Base-by-base conservation (phyloP, 35 echinoderm and acorn worm genomes). In the Apostichopus californicus region DNA sequence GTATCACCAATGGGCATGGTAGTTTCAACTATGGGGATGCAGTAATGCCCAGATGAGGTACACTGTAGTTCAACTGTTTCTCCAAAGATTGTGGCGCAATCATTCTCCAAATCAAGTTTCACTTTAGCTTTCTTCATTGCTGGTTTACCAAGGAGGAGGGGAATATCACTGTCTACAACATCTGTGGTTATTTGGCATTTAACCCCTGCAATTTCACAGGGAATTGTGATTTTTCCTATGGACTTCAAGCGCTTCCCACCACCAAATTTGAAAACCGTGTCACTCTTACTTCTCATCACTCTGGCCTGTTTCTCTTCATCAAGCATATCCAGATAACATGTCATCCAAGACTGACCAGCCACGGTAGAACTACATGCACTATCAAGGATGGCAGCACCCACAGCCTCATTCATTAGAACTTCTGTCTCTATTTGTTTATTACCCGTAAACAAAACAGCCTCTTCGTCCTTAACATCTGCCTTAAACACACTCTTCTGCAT, bases 261-360 rank as follows among this genome's bases (percentile, higher is more conserved):
- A 88, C 86, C 86, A 88, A 88, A 68, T 88, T 88, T 68, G 70
- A 88, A 68, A 54, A 81, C 78, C 52, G 78, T 81, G 78, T 81
- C 78, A 81, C 26, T 54, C 14, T 22, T 22, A 34, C 78, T 81
- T 54, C 78, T 81, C 13, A 46, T 34, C 1, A 81, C 78, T 14
- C 53, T 8, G 86, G 21, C 86, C 59, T 88, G 80, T 18, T 83
- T 13, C 80, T 83, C 26, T 13, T 10, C 34, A 6, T 25, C 34
- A 61, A 88, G 18, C 9, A 17, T 24, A 88, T 88, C 22, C 17
- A 70, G 3, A 24, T 88, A 61, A 20, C 68, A 88, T 88, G 68
- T 61, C 18, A 88, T 14, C 86, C 86, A 65, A 3, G 68, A 9
- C 68, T 88, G 86, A 70, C 80, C 80, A 18, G 53, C 55, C 46